Conservation (phyloP, 1,140 invertebrate species). For the Bombus breviceps region DNA sequence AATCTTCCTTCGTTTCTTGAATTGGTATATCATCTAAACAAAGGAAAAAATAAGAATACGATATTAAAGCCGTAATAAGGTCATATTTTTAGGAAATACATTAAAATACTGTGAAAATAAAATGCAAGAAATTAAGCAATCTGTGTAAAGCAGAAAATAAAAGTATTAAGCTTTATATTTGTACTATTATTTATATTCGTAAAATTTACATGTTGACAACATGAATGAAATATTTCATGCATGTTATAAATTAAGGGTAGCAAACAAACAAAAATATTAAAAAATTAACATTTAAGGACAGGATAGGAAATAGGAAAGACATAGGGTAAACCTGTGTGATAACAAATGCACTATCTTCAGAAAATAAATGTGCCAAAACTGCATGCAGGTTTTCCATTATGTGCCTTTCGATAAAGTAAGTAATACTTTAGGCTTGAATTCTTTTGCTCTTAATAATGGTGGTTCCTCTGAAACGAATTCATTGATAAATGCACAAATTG, state of each 20-base stretch:
- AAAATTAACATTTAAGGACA: constrained; percentile 11
- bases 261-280: constrained; percentile 11
- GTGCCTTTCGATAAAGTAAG: constrained; percentile 33
- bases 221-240: neutral
- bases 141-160: constrained; percentile 24
- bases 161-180: constrained; percentile 16
- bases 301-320: constrained; percentile 20
- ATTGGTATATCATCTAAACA: constrained; percentile 80
- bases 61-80: neutral
- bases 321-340: constrained; percentile 15
- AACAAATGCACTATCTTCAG: constrained; percentile 46
- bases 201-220: neutral
- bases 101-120: neutral
- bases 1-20: constrained; percentile 77
- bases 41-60: constrained; percentile 18
- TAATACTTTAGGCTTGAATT: constrained; percentile 40
- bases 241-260: constrained; percentile 2
- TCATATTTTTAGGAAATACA: neutral
- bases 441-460: constrained; percentile 44
- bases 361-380: constrained; percentile 55
- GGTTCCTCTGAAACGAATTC: constrained; percentile 63
- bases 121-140: constrained; percentile 3
- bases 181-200: neutral
- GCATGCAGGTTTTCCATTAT: constrained; percentile 59
- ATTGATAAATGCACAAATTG: constrained; percentile 53